Conservation (phyloP, 2,113 vertebrate species). For the Oncorhynchus masou region DNA sequence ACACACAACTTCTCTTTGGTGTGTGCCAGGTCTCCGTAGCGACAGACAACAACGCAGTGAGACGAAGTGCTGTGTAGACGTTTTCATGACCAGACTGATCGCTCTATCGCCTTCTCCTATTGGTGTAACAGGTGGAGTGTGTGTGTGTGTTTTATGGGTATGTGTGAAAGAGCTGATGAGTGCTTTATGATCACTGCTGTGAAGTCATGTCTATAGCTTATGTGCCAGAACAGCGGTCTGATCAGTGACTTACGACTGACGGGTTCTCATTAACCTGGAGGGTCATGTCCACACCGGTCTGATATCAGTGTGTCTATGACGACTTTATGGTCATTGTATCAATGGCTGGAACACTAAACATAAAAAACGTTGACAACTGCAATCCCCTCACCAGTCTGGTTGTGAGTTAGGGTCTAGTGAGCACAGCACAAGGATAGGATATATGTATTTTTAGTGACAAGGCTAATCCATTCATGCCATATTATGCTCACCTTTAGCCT, state of each 20-base stretch:
- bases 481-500: too few relatives aligned
- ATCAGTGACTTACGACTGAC: not conserved
- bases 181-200: not conserved
- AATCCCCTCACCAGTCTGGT: not conserved
- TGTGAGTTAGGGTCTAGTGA: not conserved
- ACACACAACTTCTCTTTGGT: not conserved
- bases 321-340: too few relatives aligned
- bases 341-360: too few relatives aligned
- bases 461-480: not conserved
- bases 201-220: not conserved
- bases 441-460: not conserved
- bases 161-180: not conserved
- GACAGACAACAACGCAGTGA: not conserved
- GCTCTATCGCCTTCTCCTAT: not conserved
- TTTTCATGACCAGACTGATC: not conserved
- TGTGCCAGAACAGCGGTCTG: too few relatives aligned
- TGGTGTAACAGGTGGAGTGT: conserved; percentile 1
- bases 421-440: not conserved
- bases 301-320: not conserved
- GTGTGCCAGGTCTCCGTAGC: not conserved
- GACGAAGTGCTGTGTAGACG: not conserved
- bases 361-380: too few relatives aligned
- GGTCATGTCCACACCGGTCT: not conserved
- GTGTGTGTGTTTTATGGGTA: not conserved
- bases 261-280: not conserved